Evolutionary conservation across 23 tunicate genomes (phyloP).

Genomic region (Trididemnum miniatum): DNA sequence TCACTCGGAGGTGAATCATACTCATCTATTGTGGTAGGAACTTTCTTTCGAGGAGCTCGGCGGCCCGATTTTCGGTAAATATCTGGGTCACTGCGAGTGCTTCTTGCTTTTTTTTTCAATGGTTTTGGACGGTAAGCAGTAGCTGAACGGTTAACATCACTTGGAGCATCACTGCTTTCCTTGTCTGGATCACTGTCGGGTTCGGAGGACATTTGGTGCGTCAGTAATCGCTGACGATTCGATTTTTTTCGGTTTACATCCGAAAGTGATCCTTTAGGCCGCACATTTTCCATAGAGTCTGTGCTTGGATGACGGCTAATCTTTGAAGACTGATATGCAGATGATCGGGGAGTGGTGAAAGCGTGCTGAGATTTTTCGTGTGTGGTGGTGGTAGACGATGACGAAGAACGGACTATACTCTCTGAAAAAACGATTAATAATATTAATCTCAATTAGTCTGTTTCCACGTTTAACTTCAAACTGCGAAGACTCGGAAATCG

Average conservation of each 20-base stretch:
- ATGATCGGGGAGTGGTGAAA: neutral
- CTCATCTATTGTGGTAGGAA: constrained; percentile 22
- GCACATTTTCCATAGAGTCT: constrained; percentile 7
- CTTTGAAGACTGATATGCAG: neutral
- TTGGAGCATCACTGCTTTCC: neutral
- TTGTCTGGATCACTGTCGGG: neutral
- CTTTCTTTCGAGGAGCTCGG: constrained; percentile 16
- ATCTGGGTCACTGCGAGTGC: constrained; percentile 60
- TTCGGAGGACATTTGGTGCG: neutral
- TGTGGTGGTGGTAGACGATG: neutral
- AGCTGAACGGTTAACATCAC: constrained; percentile 28
- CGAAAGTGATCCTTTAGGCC: constrained; percentile 5
- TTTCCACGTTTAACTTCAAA: no score
- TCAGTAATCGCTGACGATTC: neutral
- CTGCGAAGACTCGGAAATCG: no score
- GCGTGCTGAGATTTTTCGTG: neutral
- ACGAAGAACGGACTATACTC: constrained; percentile 8
- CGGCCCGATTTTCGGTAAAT: constrained; percentile 43
- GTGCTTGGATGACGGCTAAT: neutral
- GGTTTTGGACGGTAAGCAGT: constrained; percentile 47
- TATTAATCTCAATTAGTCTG: no score
- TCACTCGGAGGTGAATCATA: constrained; percentile 87
- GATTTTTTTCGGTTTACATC: neutral
- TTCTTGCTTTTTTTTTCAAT: constrained; percentile 17
- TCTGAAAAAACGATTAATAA: no score